Percentiles rank a stretch among this genome's conserved stretches.
These are phyloP conservation scores for Pammene fasciana DNA, from an alignment of 2,888 invertebrate species.

Conservation along the genomic window DNA sequence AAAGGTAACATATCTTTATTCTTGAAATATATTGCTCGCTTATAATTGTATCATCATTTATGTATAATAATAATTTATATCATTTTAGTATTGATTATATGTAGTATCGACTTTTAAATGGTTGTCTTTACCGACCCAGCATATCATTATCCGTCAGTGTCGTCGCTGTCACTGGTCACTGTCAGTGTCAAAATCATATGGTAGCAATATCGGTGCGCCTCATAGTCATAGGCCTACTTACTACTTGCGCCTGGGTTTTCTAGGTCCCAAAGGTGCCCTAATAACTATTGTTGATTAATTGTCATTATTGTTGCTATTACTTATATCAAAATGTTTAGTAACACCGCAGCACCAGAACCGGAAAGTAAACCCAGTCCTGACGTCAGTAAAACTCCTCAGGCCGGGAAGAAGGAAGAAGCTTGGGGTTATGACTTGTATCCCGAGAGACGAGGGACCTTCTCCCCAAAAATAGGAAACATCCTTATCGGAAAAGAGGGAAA, in stretches of 20 bases:
- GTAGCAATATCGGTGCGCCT: too few species aligned
- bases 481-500: constrained; percentile 86
- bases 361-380: constrained; percentile 41
- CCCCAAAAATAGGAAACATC: constrained; percentile 80
- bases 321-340: constrained; percentile 52
- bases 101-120: not conserved
- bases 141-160: constrained; percentile 1
- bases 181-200: constrained; percentile 39
- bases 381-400: constrained; percentile 40
- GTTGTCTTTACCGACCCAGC: not conserved
- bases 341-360: constrained; percentile 43
- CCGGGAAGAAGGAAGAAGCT: constrained; percentile 59
- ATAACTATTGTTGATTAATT: not conserved
- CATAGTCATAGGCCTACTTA: too few species aligned
- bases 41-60: too few species aligned
- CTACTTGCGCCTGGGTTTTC: not conserved
- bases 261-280: not conserved
- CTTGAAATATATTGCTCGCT: too few species aligned
- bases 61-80: too few species aligned
- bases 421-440: constrained; percentile 94
- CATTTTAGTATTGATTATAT: not conserved
- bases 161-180: too few species aligned
- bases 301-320: not conserved
- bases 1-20: not conserved
- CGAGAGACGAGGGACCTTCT: constrained; percentile 87